Conservation (phyloP, 2,888 invertebrate genomes). For the Morinoia aosen region DNA sequence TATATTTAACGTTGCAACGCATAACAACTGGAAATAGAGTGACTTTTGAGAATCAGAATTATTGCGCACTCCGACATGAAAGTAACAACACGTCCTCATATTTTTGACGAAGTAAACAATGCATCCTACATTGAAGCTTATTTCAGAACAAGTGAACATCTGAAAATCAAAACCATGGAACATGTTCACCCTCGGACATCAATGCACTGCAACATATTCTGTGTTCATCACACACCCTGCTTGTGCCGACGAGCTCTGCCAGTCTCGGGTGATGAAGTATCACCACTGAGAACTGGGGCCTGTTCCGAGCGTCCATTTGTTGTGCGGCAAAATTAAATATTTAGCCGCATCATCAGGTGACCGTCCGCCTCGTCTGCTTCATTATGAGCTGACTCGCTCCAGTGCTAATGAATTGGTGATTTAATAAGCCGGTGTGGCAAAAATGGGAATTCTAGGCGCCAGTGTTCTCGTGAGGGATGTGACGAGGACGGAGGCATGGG, state of each 20-base stretch:
- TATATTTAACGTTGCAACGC: too few relatives aligned
- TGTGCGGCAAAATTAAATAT: background rate
- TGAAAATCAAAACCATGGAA: too few relatives aligned
- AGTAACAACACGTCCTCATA: too few relatives aligned
- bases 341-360: slow-evolving; percentile 12
- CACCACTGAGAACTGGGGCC: background rate
- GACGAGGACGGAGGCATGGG: background rate
- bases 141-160: too few relatives aligned
- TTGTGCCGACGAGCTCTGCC: background rate
- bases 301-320: background rate
- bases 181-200: too few relatives aligned
- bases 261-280: background rate
- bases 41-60: too few relatives aligned
- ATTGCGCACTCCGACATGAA: too few relatives aligned
- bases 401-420: slow-evolving; percentile 1
- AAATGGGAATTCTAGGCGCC: background rate
- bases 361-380: background rate
- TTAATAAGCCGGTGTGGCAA: background rate
- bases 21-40: too few relatives aligned
- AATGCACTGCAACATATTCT: too few relatives aligned
- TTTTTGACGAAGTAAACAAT: too few relatives aligned
- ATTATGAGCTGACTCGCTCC: background rate
- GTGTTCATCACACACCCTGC: too few relatives aligned
- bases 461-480: background rate
- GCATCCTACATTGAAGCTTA: too few relatives aligned